A percentile compares a stretch with the other conserved stretches of the same genome.
Evolutionary conservation across 1,140 invertebrate genomes (phyloP).

Genomic region (Anoplophora glabripennis): DNA sequence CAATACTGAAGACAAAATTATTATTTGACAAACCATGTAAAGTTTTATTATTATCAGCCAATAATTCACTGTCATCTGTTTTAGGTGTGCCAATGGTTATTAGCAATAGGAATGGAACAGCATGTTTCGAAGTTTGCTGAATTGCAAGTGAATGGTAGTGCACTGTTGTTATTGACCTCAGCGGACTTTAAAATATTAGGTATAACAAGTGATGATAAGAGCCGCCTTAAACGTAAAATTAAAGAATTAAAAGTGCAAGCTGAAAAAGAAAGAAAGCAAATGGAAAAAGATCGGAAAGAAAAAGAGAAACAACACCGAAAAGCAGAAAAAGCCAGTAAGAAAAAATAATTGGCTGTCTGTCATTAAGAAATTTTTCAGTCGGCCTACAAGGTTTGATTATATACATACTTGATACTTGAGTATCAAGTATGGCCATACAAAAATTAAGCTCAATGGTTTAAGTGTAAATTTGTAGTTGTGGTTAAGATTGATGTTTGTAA

Average conservation of each 20-base stretch:
- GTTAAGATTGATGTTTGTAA: neutral
- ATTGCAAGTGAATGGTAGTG: slow-evolving; percentile 77
- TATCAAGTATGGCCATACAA: slow-evolving; percentile 5
- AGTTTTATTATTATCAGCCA: too few relatives aligned
- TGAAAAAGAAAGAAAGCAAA: slow-evolving; percentile 74
- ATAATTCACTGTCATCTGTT: too few relatives aligned
- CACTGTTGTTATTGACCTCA: slow-evolving; percentile 79
- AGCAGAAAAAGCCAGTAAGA: slow-evolving; percentile 72
- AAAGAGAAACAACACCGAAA: slow-evolving; percentile 73
- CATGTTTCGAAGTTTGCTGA: slow-evolving; percentile 81
- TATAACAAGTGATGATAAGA: slow-evolving; percentile 75
- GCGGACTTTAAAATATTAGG: slow-evolving; percentile 85
- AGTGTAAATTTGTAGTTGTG: neutral
- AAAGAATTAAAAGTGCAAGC: slow-evolving; percentile 78
- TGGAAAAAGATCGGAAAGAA: slow-evolving; percentile 73
- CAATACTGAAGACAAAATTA: too few relatives aligned
- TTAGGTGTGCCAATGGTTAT: slow-evolving; percentile 84
- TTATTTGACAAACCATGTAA: too few relatives aligned
- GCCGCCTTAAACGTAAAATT: slow-evolving; percentile 80
- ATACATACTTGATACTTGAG: neutral
- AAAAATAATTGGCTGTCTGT: slow-evolving; percentile 52
- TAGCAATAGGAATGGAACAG: slow-evolving; percentile 75
- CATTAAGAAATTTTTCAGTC: neutral
- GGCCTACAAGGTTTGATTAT: neutral
- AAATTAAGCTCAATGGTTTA: neutral